phyloP scores from a whole-genome alignment of 2,113 vertebrate species.

The Neodon shergylaensis region DNA sequence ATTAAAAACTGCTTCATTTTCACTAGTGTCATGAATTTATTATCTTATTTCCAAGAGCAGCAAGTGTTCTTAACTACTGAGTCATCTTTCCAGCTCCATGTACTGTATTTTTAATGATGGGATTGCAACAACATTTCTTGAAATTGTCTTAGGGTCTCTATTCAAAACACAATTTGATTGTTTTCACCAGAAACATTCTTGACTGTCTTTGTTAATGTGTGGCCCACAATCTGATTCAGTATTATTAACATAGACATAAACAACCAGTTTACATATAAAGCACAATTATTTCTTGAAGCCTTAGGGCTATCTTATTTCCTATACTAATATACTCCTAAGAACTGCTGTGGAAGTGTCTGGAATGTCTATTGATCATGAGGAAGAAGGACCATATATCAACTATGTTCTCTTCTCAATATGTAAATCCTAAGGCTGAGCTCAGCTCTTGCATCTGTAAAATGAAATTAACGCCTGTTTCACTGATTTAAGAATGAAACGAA shows the following conservation, averaged over 20 bases:
- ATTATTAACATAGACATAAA: background rate
- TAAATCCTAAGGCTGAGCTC: constrained; percentile 20
- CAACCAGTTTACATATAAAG: background rate
- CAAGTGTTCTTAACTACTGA: background rate
- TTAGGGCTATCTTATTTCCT: background rate
- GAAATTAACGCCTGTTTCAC: background rate
- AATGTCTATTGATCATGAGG: background rate
- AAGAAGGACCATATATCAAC: background rate
- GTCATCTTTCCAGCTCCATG: background rate
- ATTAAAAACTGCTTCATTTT: background rate
- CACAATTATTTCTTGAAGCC: background rate
- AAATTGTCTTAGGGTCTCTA: background rate
- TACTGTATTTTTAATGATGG: background rate
- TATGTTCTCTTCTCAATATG: background rate
- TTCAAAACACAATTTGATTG: background rate
- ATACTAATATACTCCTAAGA: background rate
- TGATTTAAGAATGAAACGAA: background rate
- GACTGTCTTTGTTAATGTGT: background rate
- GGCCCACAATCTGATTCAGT: background rate
- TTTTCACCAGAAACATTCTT: background rate
- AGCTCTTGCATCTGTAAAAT: background rate
- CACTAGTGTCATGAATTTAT: background rate
- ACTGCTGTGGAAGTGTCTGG: background rate
- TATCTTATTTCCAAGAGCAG: background rate
- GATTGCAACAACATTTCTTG: background rate